Evolutionary conservation across 1,140 invertebrate genomes (phyloP).

Genomic region (Phymorhynchus buccinoides): DNA sequence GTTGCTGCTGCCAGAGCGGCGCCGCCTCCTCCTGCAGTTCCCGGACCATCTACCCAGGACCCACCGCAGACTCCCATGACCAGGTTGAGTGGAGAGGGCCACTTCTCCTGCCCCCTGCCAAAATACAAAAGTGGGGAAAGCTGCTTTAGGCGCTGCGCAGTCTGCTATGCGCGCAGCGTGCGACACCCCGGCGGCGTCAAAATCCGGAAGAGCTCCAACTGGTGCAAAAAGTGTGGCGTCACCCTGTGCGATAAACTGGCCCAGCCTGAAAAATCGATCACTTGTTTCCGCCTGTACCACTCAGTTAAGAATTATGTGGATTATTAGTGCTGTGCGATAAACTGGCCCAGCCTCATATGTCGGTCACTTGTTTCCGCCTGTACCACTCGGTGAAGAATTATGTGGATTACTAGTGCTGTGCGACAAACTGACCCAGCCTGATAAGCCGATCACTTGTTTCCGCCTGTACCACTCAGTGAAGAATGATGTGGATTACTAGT

Average conservation of each 20-base stretch:
- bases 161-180: neutral
- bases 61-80: neutral
- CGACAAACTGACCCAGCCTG: no score
- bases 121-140: neutral
- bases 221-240: neutral
- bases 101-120: neutral
- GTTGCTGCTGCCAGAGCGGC: neutral
- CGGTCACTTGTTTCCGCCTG: no score
- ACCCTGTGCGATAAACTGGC: neutral
- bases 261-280: neutral
- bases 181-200: neutral
- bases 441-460: no score
- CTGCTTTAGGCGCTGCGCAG: neutral
- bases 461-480: no score
- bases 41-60: neutral
- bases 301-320: neutral
- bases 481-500: no score
- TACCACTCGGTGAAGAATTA: no score
- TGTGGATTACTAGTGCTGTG: no score
- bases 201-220: neutral
- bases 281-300: neutral
- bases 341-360: no score
- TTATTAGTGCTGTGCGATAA: no score
- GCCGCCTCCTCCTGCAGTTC: neutral
- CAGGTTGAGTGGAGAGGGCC: neutral